Conservation (phyloP, 2,888 invertebrate genomes). For the Lymantria dispar region DNA sequence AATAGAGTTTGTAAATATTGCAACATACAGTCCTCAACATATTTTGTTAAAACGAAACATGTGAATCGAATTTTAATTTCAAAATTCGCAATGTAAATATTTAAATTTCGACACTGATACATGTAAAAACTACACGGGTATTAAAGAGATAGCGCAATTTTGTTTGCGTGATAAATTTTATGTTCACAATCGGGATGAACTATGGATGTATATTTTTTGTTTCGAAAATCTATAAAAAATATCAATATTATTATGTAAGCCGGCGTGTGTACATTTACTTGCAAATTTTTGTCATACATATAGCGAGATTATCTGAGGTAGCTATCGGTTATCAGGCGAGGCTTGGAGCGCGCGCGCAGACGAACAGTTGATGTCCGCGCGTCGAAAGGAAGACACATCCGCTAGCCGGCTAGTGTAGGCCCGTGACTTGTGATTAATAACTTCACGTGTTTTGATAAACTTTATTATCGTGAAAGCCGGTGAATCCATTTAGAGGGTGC, state of each 20-base stretch:
- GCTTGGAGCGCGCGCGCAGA: constrained; percentile 51
- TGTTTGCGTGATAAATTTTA: constrained; percentile 22
- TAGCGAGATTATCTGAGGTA: constrained; percentile 54
- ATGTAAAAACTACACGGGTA: constrained; percentile 11
- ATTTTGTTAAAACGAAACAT: not conserved
- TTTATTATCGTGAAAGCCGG: constrained; percentile 41
- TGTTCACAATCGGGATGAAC: constrained; percentile 11
- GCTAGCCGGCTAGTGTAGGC: constrained; percentile 53
- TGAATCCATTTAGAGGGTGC: constrained; percentile 56
- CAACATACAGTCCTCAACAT: not conserved
- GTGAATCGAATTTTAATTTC: constrained; percentile 2
- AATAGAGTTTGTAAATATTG: not conserved
- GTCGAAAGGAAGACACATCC: constrained; percentile 76
- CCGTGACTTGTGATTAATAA: constrained; percentile 58
- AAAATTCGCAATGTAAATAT: constrained; percentile 8
- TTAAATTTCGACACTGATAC: constrained; percentile 16
- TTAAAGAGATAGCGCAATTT: constrained; percentile 8
- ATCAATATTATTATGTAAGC: constrained; percentile 24
- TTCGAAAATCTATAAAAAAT: constrained; percentile 24
- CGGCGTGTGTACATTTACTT: constrained; percentile 30
- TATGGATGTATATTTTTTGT: constrained; percentile 12
- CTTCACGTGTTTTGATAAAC: constrained; percentile 53
- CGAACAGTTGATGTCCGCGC: constrained; percentile 77
- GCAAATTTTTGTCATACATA: constrained; percentile 52
- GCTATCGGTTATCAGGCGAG: constrained; percentile 72